These are phyloP conservation scores for Zelleria hepariella DNA, from an alignment of 2,888 invertebrate genomes.

Conservation along the genomic window DNA sequence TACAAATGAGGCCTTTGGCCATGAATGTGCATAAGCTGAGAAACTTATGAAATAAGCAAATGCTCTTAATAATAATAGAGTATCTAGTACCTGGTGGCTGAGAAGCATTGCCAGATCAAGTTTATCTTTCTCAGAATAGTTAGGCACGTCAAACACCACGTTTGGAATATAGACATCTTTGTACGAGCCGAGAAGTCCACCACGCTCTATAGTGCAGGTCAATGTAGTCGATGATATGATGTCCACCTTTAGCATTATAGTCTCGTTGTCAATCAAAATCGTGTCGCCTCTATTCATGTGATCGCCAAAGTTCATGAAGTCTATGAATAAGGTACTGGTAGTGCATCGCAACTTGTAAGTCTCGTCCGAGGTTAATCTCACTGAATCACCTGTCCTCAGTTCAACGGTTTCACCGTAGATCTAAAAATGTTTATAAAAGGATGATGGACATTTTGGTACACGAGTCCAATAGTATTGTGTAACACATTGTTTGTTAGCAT, in stretches of 20 bases:
- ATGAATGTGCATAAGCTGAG: too few relatives aligned
- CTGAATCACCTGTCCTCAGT: conserved; percentile 50
- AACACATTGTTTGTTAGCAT: too few relatives aligned
- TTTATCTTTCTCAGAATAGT: conserved; percentile 47
- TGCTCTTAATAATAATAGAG: neutral
- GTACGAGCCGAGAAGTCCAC: conserved; percentile 48
- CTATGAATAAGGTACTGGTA: conserved; percentile 67
- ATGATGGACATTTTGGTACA: too few relatives aligned
- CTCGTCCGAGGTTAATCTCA: conserved; percentile 69
- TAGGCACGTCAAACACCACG: conserved; percentile 48
- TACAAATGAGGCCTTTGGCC: too few relatives aligned
- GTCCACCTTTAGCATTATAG: conserved; percentile 80
- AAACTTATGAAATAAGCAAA: too few relatives aligned
- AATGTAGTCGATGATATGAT: conserved; percentile 50
- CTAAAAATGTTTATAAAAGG: too few relatives aligned
- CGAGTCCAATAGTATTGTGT: too few relatives aligned
- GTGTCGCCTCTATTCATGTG: conserved; percentile 61
- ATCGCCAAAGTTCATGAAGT: conserved; percentile 64
- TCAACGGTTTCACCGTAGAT: conserved; percentile 44
- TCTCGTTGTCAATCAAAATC: conserved; percentile 76
- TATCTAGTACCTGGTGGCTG: conserved; percentile 39
- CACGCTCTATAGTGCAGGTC: conserved; percentile 53
- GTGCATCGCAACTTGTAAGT: conserved; percentile 70
- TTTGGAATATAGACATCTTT: conserved; percentile 59
- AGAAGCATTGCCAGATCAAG: conserved; percentile 42